Percentiles rank a stretch among this genome's conserved stretches.
These are phyloP conservation scores for Dromius quadrimaculatus DNA, from an alignment of 2,888 invertebrate genomes.

Conservation along the genomic window DNA sequence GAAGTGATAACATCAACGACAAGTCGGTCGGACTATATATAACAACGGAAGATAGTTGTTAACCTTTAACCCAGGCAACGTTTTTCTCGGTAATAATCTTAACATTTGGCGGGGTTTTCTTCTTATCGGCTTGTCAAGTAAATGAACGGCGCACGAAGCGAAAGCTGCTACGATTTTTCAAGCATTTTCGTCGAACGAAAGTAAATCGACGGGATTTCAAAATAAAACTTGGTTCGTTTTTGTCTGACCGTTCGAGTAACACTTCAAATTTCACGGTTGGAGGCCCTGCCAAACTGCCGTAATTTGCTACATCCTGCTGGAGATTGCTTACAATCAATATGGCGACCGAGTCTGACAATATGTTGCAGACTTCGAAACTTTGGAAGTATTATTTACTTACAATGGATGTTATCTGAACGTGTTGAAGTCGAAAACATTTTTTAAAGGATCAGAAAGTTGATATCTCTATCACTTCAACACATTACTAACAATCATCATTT, in stretches of 20 bases:
- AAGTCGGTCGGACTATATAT: conserved; percentile 41
- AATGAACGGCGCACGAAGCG: conserved; percentile 28
- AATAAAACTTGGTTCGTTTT: conserved; percentile 25
- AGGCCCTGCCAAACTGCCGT: conserved; percentile 27
- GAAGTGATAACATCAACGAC: conserved; percentile 36
- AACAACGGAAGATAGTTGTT: conserved; percentile 45
- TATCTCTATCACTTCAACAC: too few relatives aligned
- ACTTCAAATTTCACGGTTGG: conserved; percentile 45
- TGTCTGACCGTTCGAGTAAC: conserved; percentile 25
- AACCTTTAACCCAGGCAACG: conserved; percentile 27
- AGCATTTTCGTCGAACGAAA: conserved; percentile 29
- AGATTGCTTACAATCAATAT: conserved; percentile 45
- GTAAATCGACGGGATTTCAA: conserved; percentile 40
- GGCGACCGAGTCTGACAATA: conserved; percentile 25
- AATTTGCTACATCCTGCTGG: conserved; percentile 38
- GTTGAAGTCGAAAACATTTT: neutral
- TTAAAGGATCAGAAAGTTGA: too few relatives aligned
- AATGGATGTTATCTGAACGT: conserved; percentile 3
- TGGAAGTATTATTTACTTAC: conserved; percentile 18
- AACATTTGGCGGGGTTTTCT: conserved; percentile 21
- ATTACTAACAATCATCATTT: too few relatives aligned
- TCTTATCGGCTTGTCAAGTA: conserved; percentile 45
- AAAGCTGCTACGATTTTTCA: conserved; percentile 30
- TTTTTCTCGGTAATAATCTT: conserved; percentile 41
- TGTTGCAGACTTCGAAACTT: conserved; percentile 14